A percentile compares a stretch with the other conserved stretches of the same genome.
Conservation (phyloP, 2,113 vertebrate genomes). For the Laticauda laticaudata region DNA sequence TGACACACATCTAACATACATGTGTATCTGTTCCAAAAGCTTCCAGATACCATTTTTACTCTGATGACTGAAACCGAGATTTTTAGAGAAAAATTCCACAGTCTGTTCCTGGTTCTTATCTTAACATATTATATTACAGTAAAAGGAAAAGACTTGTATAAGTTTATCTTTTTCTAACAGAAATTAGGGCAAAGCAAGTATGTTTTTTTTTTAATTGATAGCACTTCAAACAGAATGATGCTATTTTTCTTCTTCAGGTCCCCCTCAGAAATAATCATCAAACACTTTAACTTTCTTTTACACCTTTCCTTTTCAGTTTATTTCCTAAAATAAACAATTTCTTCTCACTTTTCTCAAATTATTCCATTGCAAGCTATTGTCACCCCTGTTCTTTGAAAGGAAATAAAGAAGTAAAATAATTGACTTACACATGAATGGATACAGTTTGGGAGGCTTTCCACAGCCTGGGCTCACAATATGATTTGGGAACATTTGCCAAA, state of each 20-base stretch:
- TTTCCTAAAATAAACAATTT: background rate
- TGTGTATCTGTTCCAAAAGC: background rate
- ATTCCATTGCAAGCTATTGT: background rate
- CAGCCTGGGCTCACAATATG: rapidly evolving
- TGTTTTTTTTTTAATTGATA: background rate
- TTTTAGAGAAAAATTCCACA: background rate
- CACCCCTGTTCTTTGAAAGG: background rate
- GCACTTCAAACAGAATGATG: background rate
- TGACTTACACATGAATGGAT: background rate
- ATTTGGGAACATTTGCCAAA: background rate
- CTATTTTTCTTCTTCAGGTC: background rate
- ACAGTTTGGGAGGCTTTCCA: background rate
- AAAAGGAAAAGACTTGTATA: background rate
- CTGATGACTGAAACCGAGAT: background rate
- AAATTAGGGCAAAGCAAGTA: background rate
- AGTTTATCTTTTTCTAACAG: background rate
- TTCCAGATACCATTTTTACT: background rate
- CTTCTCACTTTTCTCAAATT: background rate
- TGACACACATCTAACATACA: background rate
- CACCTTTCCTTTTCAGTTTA: background rate
- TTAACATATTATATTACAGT: background rate
- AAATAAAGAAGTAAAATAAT: background rate
- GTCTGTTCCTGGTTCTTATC: background rate
- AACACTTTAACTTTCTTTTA: background rate
- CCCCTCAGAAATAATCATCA: background rate